phyloP scores from a whole-genome alignment of 2,113 vertebrate species.

The Dicaeum eximium region DNA sequence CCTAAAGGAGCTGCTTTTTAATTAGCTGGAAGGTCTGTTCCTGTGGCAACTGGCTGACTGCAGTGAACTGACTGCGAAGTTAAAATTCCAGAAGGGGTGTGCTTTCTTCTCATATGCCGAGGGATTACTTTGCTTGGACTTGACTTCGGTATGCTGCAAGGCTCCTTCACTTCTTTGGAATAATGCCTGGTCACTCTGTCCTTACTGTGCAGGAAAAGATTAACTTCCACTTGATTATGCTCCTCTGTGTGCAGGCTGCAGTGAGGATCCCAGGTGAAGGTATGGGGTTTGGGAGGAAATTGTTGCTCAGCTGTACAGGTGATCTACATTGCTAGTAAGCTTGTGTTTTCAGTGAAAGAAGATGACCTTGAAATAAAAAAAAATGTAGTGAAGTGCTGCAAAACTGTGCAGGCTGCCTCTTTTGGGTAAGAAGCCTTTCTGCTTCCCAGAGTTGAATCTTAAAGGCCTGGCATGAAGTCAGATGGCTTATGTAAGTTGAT shows the following conservation, averaged over 20 bases:
- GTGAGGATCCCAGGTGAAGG: neutral
- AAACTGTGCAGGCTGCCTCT: neutral
- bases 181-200: neutral
- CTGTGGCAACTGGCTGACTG: neutral
- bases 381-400: neutral
- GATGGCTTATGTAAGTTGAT: neutral
- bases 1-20: neutral
- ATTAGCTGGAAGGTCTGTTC: neutral
- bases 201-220: neutral
- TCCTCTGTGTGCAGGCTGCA: neutral
- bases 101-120: accelerated
- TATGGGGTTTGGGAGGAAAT: neutral
- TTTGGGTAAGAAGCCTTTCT: neutral
- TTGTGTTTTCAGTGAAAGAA: neutral
- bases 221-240: neutral
- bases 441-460: neutral
- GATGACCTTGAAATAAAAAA: neutral
- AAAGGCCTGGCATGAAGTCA: neutral
- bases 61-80: neutral
- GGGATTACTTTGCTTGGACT: neutral
- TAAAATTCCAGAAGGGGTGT: neutral
- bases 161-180: neutral
- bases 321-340: neutral
- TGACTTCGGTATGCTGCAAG: neutral
- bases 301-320: neutral